These are phyloP conservation scores for Epizoanthus stellaris DNA, from an alignment of 92 coral and sea anemone genomes.

Conservation along the genomic window DNA sequence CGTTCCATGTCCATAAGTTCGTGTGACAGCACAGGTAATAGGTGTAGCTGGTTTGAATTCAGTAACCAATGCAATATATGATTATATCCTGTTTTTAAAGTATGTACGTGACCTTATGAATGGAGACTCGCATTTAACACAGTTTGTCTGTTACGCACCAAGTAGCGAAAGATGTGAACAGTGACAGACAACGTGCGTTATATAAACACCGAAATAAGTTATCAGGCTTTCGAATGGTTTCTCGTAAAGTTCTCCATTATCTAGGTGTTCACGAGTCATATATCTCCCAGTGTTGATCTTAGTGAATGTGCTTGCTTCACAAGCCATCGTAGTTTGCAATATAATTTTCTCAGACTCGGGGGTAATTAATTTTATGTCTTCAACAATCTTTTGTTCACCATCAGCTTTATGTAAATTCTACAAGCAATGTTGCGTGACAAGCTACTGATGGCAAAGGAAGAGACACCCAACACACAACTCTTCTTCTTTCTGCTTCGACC, in stretches of 20 bases:
- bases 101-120: neutral
- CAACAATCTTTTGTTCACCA: neutral
- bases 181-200: too few species aligned
- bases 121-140: neutral
- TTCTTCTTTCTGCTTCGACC: too few species aligned
- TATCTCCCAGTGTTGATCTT: neutral
- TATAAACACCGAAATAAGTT: neutral
- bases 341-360: slow-evolving; percentile 3
- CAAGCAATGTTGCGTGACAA: slow-evolving; percentile 35
- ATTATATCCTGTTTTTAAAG: neutral
- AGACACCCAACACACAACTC: too few species aligned
- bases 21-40: slow-evolving; percentile 85
- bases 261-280: neutral
- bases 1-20: slow-evolving; percentile 88
- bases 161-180: too few species aligned
- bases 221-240: neutral
- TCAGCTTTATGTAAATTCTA: neutral
- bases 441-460: too few species aligned
- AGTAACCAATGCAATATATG: neutral
- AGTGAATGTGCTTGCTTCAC: neutral
- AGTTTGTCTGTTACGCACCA: too few species aligned
- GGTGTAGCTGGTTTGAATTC: neutral
- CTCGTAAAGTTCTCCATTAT: neutral
- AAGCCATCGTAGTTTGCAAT: neutral
- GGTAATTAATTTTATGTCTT: neutral